Evolutionary conservation across 2,113 vertebrate species (phyloP).

Genomic region (Anarhynchus alexandrinus): DNA sequence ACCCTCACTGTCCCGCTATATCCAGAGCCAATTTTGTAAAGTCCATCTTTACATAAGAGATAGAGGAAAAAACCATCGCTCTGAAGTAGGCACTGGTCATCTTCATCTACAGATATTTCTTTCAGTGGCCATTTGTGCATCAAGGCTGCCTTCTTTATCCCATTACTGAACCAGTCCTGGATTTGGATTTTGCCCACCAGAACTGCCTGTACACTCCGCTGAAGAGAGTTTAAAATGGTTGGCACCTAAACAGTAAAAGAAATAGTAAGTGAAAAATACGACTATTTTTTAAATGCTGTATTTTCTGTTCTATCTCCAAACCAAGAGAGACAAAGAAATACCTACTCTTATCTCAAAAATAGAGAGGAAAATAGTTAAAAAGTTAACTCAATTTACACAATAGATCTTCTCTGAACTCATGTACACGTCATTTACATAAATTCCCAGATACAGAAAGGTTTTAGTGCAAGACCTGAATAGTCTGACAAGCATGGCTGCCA

Average conservation of each 20-base stretch:
- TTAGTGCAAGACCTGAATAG: conserved; percentile 87
- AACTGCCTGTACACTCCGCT: conserved; percentile 96
- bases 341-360: neutral
- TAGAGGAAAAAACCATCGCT: conserved; percentile 98
- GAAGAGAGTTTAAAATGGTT: conserved; percentile 93
- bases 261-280: neutral
- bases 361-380: neutral
- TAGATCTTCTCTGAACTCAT: neutral
- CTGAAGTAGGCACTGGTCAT: conserved; percentile 94
- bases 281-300: neutral
- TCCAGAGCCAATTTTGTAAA: conserved; percentile 98
- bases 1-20: conserved; percentile 99
- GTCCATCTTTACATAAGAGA: conserved; percentile 96
- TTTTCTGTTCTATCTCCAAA: neutral
- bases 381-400: neutral
- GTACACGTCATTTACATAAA: neutral
- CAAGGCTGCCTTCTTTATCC: conserved; percentile 95
- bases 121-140: conserved; percentile 98
- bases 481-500: conserved; percentile 97
- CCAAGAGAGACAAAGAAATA: neutral
- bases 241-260: conserved; percentile 82
- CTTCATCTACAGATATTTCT: conserved; percentile 92
- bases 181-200: conserved; percentile 98
- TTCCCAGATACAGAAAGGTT: neutral
- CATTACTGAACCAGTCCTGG: conserved; percentile 98